Evolutionary conservation across 2,888 invertebrate genomes (phyloP), one percentile per base, ranked within the genome.

Genomic region (Caenorhabditis macrosperma): DNA sequence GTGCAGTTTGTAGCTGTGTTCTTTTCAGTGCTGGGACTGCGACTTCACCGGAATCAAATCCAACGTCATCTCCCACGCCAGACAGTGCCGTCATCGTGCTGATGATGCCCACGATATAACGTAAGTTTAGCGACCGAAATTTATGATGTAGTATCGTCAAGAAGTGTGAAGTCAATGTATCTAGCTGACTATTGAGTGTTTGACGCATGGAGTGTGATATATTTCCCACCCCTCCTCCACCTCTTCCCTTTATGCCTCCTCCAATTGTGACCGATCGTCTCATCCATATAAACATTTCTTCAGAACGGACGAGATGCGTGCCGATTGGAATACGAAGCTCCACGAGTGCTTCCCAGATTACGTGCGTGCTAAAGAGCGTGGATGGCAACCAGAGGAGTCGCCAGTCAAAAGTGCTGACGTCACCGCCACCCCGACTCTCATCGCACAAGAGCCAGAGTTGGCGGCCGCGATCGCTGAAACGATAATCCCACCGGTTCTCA

Each of bases 281-380:
- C 28, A 26, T 35, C 24, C 12, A 1, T 20, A 1, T 44, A 30
- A 33, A 30, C 6, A 3, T 0, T 7, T 20, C 78, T 83, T 57
- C 63, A 83, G 82, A 12, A 84, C 84, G n/a, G 84, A 84, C 48
- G 84, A 82, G 35, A 84, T 84, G 84, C 69, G 84, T 41, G 71
- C 74, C 64, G 84, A 84, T 48, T 84, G 84, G 84, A 84, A 84
- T 38, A 44, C 63, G 4, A 72, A 78, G 30, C 79, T 84, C 26
- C 84, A 84, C 67, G 75, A 76, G 26, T 84, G 84, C 64, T 84
- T 84, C 84, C 84, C 84, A 28, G 84, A 84, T 35, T 84, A 84
- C 67, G 84, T 84, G 22, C 78, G 78, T 30, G 84, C 84, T 48
- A 84, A 84, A 46, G 78, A 77, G 54, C 82, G 84, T 46, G 82